A percentile compares a stretch with the other conserved stretches of the same genome.
Conservation (phyloP, 2,113 vertebrate species). For the Xiphophorus hellerii region DNA sequence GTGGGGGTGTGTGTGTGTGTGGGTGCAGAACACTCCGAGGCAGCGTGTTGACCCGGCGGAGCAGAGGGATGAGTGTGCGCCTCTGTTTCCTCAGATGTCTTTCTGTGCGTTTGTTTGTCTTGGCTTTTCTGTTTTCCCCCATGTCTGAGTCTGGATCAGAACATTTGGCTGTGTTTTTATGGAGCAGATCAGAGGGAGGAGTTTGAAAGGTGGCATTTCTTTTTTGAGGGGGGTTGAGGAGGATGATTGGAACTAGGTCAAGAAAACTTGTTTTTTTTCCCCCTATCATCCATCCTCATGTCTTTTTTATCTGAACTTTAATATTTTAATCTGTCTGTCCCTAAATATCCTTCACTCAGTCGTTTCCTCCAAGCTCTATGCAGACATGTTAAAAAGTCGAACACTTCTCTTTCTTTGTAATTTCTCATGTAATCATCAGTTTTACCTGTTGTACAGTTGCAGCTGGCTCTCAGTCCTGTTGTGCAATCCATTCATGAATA, state of each 20-base stretch:
- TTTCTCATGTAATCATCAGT: background rate
- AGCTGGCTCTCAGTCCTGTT: background rate
- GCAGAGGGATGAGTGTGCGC: conserved; percentile 29
- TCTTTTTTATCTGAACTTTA: conserved; percentile 10
- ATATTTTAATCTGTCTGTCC: conserved; percentile 36
- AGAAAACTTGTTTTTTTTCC: conserved; percentile 27
- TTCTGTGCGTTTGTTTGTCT: conserved; percentile 19
- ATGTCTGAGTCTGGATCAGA: conserved; percentile 18
- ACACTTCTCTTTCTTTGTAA: background rate
- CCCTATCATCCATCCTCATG: conserved; percentile 2
- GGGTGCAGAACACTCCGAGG: conserved; percentile 11
- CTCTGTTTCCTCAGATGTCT: background rate
- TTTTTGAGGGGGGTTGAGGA: conserved; percentile 14
- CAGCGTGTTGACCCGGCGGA: conserved; percentile 28
- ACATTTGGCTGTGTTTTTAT: conserved; percentile 43
- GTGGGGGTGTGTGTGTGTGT: background rate
- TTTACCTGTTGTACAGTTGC: background rate
- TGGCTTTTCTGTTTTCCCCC: background rate
- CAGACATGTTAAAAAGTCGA: background rate
- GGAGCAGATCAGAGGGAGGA: conserved; percentile 36
- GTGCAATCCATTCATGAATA: background rate
- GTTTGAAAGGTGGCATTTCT: conserved; percentile 42
- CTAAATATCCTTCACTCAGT: background rate
- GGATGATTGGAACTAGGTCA: conserved; percentile 58
- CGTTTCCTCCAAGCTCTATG: background rate